Conservation (phyloP, 2,797 vertebrate genomes). For the Enteromius fasciolatus region DNA sequence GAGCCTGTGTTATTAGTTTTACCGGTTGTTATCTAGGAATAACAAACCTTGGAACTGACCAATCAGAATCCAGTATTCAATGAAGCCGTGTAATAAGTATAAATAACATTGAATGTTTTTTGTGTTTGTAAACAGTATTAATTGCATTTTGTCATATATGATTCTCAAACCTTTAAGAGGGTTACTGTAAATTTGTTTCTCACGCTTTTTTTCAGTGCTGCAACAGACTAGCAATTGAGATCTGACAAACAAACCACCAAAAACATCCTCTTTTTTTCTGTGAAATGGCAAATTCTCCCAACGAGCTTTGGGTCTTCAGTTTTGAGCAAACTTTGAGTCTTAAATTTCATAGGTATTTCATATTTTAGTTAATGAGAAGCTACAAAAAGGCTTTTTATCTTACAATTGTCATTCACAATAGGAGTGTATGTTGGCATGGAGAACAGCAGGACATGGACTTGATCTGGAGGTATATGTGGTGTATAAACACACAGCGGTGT, state of each 20-base stretch:
- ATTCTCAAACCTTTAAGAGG: background rate
- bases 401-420: background rate
- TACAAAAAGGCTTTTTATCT: background rate
- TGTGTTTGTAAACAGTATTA: background rate
- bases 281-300: background rate
- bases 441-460: background rate
- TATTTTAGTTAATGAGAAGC: background rate
- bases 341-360: background rate
- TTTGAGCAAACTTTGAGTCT: too few species aligned
- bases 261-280: background rate
- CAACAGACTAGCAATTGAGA: background rate
- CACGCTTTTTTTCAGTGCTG: background rate
- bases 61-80: too few species aligned
- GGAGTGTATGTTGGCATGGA: background rate
- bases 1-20: too few species aligned
- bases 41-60: too few species aligned
- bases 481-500: background rate
- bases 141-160: background rate
- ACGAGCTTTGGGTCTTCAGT: background rate
- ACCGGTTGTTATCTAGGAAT: too few species aligned
- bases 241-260: background rate
- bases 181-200: background rate
- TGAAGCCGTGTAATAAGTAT: too few species aligned
- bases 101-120: background rate
- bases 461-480: conserved; percentile 12